Evolutionary conservation across 2,113 vertebrate genomes (phyloP), one percentile per base, ranked within the genome.

Genomic region (Chamaea fasciata): DNA sequence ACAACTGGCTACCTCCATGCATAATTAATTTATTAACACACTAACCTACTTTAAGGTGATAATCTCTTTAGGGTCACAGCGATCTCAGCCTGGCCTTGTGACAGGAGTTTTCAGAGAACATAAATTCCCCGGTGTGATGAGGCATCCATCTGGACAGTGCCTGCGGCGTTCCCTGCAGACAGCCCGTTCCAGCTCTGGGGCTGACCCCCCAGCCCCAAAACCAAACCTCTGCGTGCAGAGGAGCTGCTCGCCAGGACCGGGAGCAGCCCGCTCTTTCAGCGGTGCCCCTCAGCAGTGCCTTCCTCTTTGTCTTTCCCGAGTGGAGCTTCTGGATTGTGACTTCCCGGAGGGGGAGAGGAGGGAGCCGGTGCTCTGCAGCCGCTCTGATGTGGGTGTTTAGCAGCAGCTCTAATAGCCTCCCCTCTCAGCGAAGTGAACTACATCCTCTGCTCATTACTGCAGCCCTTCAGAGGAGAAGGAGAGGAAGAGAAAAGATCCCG

Each of bases 1-100:
- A 90, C 83, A 84, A 77, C 91, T 23, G 83, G 92, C 89, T 93
- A 96, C 60, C 80, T 84, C 60, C 47, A 55, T 6, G 26, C 80
- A 42, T 87, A 97, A 94, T 96, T 95, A 94, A 97, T 93, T 96
- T 96, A 95, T 97, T 94, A 97, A 75, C 96, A 96, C 76, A 94
- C 64, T 97, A 97, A 96, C 96, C 96, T 96, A 96, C 95, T 97
- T 97, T 92, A 71, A 93, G 83, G 83, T 6, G 14, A 50, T 95
- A 95, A 94, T 92, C 86, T 60, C 94, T 90, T 81, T 3, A 81
- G 83, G 95, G 95, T 96, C 94, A 94, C 59, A 55, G 86, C 46
- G 30, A 86, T 89, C 92, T 89, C 83, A 89, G 62, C 53, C 47
- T 87, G 80, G 73, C 71, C 56, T 59, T 4, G 0, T 47, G 33